A percentile compares a stretch with the other conserved stretches of the same genome.
Evolutionary conservation across 2,888 invertebrate genomes (phyloP).

Genomic region (Ptilodon capucinus): DNA sequence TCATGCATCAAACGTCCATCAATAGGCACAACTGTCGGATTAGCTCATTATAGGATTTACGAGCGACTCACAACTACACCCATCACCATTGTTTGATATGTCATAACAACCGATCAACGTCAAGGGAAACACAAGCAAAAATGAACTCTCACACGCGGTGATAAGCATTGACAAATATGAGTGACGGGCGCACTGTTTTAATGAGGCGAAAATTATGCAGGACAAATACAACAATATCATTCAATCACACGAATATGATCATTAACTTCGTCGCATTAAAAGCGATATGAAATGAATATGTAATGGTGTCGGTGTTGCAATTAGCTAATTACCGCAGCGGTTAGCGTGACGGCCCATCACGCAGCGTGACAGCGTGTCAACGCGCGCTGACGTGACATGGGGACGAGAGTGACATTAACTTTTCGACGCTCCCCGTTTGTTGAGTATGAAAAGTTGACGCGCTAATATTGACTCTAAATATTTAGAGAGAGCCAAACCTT

Average conservation of each 20-base stretch:
- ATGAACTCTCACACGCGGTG: slow-evolving; percentile 37
- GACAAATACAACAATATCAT: slow-evolving; percentile 3
- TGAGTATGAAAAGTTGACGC: slow-evolving; percentile 32
- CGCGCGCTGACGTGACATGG: slow-evolving; percentile 40
- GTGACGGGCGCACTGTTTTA: slow-evolving; percentile 39
- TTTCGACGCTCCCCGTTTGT: slow-evolving; percentile 62
- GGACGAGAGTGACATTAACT: slow-evolving; percentile 60
- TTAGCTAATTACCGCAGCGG: slow-evolving; percentile 65
- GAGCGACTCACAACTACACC: slow-evolving; percentile 44
- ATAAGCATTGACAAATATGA: slow-evolving; percentile 38
- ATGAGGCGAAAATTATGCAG: slow-evolving; percentile 50
- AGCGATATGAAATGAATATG: slow-evolving; percentile 4
- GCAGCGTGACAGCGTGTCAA: slow-evolving; percentile 12
- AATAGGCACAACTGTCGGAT: slow-evolving; percentile 56
- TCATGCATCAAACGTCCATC: slow-evolving; percentile 42
- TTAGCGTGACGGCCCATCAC: slow-evolving; percentile 36
- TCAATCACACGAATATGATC: slow-evolving; percentile 1
- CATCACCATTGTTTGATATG: slow-evolving; percentile 38
- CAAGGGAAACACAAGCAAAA: slow-evolving; percentile 26
- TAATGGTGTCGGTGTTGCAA: slow-evolving; percentile 44
- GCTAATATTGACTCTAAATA: background rate
- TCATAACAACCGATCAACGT: slow-evolving; percentile 40
- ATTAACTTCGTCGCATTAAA: slow-evolving; percentile 2
- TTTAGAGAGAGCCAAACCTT: background rate
- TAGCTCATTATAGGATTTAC: slow-evolving; percentile 55